A percentile compares a stretch with the other conserved stretches of the same genome.
These are phyloP conservation scores for Parochlus steinenii DNA, from an alignment of 2,888 invertebrate species.

Conservation along the genomic window DNA sequence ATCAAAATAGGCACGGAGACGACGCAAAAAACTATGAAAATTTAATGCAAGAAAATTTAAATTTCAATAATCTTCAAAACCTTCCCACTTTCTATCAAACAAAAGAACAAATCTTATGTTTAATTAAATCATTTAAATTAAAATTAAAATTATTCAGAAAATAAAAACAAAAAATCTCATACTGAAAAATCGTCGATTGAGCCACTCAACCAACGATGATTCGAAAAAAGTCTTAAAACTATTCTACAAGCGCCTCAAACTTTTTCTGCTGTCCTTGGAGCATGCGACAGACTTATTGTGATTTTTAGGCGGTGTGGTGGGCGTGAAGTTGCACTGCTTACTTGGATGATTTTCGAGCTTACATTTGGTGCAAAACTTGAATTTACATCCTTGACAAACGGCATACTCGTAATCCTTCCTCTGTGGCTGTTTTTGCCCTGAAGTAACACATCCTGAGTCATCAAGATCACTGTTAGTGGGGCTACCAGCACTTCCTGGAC, in stretches of 20 bases:
- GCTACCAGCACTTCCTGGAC: no score
- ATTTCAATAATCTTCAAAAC: no score
- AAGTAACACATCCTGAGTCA: not conserved
- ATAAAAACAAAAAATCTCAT: not conserved
- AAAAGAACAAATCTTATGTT: no score
- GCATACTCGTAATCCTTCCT: conserved; percentile 8
- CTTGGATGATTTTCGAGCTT: conserved; percentile 9
- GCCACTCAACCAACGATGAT: no score
- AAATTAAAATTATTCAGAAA: not conserved
- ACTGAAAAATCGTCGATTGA: not conserved
- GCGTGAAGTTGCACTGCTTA: conserved; percentile 5
- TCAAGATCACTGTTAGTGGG: no score
- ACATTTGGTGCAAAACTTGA: conserved; percentile 9
- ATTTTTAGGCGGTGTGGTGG: conserved; percentile 3
- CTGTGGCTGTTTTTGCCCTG: no score
- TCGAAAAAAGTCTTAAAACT: conserved; percentile 2
- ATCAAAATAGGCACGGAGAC: no score
- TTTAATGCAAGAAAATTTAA: no score
- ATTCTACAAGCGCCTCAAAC: conserved; percentile 4
- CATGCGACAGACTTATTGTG: not conserved
- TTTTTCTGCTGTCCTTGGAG: not conserved
- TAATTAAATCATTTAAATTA: no score
- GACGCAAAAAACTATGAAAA: no score
- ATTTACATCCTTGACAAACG: conserved; percentile 2
- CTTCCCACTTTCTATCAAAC: no score